A percentile compares a stretch with the other conserved stretches of the same genome.
These are phyloP conservation scores for Xiphydria camelus DNA, from an alignment of 2,888 invertebrate genomes.

Conservation along the genomic window DNA sequence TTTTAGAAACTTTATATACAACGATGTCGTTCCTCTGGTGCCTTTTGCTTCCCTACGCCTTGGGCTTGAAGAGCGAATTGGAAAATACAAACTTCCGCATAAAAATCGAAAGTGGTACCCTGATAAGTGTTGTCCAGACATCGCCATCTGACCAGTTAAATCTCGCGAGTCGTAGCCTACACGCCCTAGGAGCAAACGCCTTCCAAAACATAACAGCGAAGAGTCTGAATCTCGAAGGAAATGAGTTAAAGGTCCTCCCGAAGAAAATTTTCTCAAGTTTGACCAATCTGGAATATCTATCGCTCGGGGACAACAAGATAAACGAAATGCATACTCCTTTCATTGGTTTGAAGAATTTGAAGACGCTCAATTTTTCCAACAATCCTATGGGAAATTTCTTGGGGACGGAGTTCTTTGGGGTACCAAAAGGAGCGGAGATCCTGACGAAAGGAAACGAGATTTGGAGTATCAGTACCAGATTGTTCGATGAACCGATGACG, in stretches of 20 bases:
- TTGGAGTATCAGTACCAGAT: constrained; percentile 31
- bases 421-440: constrained; percentile 28
- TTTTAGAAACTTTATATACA: no score
- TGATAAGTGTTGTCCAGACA: no score
- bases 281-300: constrained; percentile 29
- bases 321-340: constrained; percentile 27
- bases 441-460: constrained; percentile 29
- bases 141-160: no score
- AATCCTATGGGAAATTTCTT: constrained; percentile 32
- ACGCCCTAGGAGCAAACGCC: no score
- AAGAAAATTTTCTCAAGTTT: constrained; percentile 35
- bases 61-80: no score
- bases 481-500: constrained; percentile 27
- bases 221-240: constrained; percentile 30
- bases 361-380: constrained; percentile 31
- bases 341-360: constrained; percentile 34
- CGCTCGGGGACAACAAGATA: constrained; percentile 33
- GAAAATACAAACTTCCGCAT: no score
- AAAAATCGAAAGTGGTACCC: no score
- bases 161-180: no score
- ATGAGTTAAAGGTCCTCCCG: constrained; percentile 29
- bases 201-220: constrained; percentile 12
- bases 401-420: constrained; percentile 33
- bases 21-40: no score
- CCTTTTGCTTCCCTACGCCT: no score